Percentiles rank a stretch among this genome's conserved stretches.
These are phyloP conservation scores for Leucosticte australis DNA, from an alignment of 2,113 vertebrate species.

Conservation along the genomic window DNA sequence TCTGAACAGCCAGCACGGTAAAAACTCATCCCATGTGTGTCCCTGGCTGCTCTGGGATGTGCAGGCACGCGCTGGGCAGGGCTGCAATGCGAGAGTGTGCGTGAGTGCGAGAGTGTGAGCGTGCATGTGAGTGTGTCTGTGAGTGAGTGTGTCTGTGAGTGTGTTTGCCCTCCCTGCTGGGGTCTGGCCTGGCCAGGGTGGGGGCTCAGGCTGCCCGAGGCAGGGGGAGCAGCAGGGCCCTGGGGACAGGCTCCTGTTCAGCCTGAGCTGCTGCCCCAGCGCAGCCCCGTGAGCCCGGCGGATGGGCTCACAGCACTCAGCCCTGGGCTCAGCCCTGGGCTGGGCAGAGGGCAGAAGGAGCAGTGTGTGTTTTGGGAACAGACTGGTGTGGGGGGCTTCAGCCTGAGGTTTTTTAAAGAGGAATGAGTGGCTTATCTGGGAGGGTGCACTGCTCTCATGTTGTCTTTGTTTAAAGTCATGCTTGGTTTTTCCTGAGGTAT, in stretches of 20 bases:
- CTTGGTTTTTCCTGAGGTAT: not conserved
- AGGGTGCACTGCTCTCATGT: not conserved
- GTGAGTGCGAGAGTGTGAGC: no score
- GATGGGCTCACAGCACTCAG: rapidly evolving
- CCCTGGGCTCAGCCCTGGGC: rapidly evolving
- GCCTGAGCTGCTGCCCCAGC: not conserved
- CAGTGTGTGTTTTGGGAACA: rapidly evolving
- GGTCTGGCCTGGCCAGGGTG: no score
- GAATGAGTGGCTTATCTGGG: not conserved
- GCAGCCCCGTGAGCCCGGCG: not conserved
- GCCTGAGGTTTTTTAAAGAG: not conserved
- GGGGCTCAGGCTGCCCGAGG: no score
- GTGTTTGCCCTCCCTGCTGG: no score
- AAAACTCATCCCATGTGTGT: rapidly evolving
- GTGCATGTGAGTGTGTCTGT: no score
- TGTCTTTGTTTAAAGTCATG: not conserved
- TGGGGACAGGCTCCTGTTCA: not conserved
- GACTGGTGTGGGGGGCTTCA: not conserved
- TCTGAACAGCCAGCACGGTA: not conserved
- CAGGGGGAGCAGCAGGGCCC: no score
- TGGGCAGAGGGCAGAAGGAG: not conserved
- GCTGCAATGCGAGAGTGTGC: not conserved
- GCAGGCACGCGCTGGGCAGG: not conserved
- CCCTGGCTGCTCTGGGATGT: not conserved
- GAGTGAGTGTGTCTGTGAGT: no score